These are phyloP conservation scores for Balearica regulorum DNA, from an alignment of 2,797 vertebrate genomes.

Conservation along the genomic window DNA sequence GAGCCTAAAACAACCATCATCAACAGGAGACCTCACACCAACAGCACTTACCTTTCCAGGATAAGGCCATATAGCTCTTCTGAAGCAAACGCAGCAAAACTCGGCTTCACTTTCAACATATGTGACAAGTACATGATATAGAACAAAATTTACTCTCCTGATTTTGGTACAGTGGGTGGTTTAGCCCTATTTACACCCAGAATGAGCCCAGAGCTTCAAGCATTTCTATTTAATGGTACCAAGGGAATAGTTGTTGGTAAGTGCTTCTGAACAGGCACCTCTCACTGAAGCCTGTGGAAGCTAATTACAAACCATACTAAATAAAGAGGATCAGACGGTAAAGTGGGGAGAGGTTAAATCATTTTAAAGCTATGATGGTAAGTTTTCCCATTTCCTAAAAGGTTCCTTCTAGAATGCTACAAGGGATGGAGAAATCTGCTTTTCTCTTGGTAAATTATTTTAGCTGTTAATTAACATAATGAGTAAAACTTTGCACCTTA, in stretches of 20 bases:
- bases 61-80: background rate
- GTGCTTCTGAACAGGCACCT: background rate
- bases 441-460: background rate
- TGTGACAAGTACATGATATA: fast-evolving
- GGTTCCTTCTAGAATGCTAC: background rate
- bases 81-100: background rate
- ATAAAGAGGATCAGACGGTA: background rate
- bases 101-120: background rate
- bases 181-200: background rate
- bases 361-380: background rate
- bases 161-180: background rate
- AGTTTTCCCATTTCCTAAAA: background rate
- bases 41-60: background rate
- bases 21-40: background rate
- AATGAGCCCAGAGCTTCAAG: background rate
- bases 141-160: background rate
- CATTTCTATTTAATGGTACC: background rate
- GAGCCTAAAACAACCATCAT: fast-evolving
- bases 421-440: background rate
- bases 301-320: background rate
- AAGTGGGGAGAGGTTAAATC: background rate
- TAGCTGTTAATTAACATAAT: background rate
- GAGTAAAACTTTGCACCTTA: background rate
- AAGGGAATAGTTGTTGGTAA: background rate
- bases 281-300: background rate